Percentiles rank a stretch among this genome's conserved stretches.
Conservation (phyloP, 2,888 invertebrate genomes). For the Rhamphomyia laevipes region DNA sequence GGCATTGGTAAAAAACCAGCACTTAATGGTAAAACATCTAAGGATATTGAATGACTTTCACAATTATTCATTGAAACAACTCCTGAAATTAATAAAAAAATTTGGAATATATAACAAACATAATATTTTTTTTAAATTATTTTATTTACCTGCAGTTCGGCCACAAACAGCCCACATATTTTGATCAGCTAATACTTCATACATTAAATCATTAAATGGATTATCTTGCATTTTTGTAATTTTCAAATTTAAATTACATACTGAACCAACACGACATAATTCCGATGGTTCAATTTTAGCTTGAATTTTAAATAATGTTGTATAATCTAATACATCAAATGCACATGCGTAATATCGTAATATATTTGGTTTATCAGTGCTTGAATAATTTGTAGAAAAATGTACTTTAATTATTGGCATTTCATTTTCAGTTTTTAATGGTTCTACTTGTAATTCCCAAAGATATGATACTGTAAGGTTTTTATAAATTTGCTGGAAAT, state of each 20-base stretch:
- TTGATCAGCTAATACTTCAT: slow-evolving; percentile 85
- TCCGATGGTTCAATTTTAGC: slow-evolving; percentile 63
- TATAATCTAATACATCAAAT: slow-evolving; percentile 71
- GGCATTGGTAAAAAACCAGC: slow-evolving; percentile 85
- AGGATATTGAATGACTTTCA: slow-evolving; percentile 58
- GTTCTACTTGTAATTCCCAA: slow-evolving; percentile 66
- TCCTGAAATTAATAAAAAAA: slow-evolving; percentile 39
- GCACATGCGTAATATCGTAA: slow-evolving; percentile 49
- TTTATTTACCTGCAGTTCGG: slow-evolving; percentile 64
- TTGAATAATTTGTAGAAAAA: slow-evolving; percentile 50
- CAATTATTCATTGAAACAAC: slow-evolving; percentile 57
- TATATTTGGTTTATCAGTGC: slow-evolving; percentile 24
- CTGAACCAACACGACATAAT: slow-evolving; percentile 77
- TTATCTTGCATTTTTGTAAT: slow-evolving; percentile 48
- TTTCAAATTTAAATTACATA: slow-evolving; percentile 69
- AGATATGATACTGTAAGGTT: slow-evolving; percentile 68
- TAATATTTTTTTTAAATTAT: not conserved
- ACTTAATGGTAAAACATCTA: slow-evolving; percentile 89
- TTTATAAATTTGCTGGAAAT: slow-evolving; percentile 51
- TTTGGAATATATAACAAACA: not conserved
- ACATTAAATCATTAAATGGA: slow-evolving; percentile 56
- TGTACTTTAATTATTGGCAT: slow-evolving; percentile 49
- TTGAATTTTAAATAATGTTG: slow-evolving; percentile 70
- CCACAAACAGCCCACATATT: slow-evolving; percentile 90
- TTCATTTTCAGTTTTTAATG: slow-evolving; percentile 45